Evolutionary conservation across 2,888 invertebrate genomes (phyloP), one percentile per base, ranked within the genome.

Genomic region (Leucania comma): DNA sequence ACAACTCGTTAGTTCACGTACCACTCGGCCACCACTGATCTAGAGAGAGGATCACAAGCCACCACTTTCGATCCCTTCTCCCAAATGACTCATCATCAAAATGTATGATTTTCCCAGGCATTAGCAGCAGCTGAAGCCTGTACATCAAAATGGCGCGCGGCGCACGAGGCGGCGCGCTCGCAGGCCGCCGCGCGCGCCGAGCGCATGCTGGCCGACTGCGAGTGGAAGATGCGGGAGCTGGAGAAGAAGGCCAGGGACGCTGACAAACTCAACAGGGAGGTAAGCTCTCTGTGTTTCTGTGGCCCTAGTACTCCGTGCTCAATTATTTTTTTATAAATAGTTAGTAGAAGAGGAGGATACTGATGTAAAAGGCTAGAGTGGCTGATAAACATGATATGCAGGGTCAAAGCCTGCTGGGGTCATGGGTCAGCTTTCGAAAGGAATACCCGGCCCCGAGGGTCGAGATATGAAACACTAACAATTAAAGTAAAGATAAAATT

Each of bases 151-250:
- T 97, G 97, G 97, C 96, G 97, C 10, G 90, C 96, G 0, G 97
- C 97, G n/a, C 97, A 97, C 93, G 97, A 97, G 82, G 96, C 97
- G 17, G 95, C 97, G 51, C 93, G 97, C 3, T 97, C 97, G 0
- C 97, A 97, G 57, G 97, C 97, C 42, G 97, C 97, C 65, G 96
- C 97, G 64, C 96, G 98, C 62, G 98, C 98, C 62, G 98, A 98
- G 86, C 96, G 97, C 71, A 96, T 98, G 87, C 93, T 98, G 82
- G 97, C 97, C 5, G 98, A 98, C 93, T 98, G 98, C 92, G 98
- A 98, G 94, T 98, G 98, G 98, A 98, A 98, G 93, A 95, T 98
- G 90, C 91, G 98, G 51, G 97, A 98, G 90, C 96, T 98, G 85
- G 97, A 98, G 93, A 97, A 97, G 83, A 94, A 96, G 12, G 97